These are phyloP conservation scores for Pyrrhura leucotis DNA, from an alignment of 2,797 vertebrate genomes.

Conservation along the genomic window DNA sequence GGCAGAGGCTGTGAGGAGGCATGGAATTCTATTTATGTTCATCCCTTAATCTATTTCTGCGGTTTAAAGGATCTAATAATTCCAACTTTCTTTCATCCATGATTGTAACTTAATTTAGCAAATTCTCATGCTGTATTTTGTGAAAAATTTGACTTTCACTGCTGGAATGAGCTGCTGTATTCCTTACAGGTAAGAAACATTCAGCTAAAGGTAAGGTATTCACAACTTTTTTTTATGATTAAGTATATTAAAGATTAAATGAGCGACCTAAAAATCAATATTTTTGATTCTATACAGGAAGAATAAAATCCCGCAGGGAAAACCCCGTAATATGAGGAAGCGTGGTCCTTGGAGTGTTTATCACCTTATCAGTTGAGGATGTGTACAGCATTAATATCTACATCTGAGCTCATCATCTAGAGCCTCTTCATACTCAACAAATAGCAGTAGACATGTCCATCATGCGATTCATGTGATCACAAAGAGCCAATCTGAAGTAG, in stretches of 20 bases:
- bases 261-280: background rate
- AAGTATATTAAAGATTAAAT: background rate
- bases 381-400: background rate
- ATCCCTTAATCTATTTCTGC: background rate
- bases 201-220: background rate
- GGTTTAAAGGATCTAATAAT: conserved; percentile 19
- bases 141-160: background rate
- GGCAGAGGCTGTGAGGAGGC: background rate
- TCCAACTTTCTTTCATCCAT: background rate
- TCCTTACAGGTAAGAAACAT: background rate
- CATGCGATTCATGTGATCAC: background rate
- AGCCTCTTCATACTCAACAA: background rate
- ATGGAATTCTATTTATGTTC: background rate
- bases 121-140: background rate
- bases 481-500: background rate
- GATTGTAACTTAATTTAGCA: conserved; percentile 19
- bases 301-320: background rate
- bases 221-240: background rate
- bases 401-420: background rate
- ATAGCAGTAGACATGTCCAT: background rate
- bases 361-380: background rate
- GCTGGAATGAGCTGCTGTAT: background rate
- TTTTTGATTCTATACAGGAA: background rate
- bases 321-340: background rate
- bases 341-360: background rate